phyloP scores from a whole-genome alignment of 2,113 vertebrate species.

The Aviceda subcristata region DNA sequence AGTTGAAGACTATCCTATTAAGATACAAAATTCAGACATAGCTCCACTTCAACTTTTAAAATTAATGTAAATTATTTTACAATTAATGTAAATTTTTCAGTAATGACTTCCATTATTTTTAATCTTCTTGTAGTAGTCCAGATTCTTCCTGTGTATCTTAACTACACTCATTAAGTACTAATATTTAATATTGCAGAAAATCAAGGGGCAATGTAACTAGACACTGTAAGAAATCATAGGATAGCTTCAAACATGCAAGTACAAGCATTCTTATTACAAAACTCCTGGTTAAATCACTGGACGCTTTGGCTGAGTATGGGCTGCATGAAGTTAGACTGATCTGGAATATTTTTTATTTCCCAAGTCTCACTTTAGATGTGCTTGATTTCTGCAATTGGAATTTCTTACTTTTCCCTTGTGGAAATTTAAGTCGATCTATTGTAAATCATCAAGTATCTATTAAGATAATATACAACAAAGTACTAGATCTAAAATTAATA shows the following conservation, averaged over 20 bases:
- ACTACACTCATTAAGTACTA: neutral
- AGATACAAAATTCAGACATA: neutral
- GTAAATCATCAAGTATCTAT: neutral
- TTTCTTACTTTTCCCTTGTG: neutral
- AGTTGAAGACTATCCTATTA: neutral
- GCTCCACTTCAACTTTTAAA: neutral
- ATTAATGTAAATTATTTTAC: neutral
- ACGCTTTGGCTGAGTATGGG: neutral
- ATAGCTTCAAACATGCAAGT: neutral
- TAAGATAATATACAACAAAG: neutral
- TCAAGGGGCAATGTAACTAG: neutral
- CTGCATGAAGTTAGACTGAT: neutral
- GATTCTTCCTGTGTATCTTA: neutral
- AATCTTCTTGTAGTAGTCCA: neutral
- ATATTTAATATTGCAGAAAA: neutral
- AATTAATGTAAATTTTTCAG: neutral
- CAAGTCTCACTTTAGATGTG: neutral
- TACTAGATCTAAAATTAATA: neutral
- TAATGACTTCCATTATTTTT: neutral
- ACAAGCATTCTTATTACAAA: neutral
- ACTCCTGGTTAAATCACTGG: neutral
- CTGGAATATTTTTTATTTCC: neutral
- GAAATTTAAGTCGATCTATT: neutral
- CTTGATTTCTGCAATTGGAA: neutral
- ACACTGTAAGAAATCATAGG: neutral